Percentiles rank a stretch among this genome's conserved stretches.
Evolutionary conservation across 2,888 invertebrate species (phyloP).

Genomic region (Tethea ocularis): DNA sequence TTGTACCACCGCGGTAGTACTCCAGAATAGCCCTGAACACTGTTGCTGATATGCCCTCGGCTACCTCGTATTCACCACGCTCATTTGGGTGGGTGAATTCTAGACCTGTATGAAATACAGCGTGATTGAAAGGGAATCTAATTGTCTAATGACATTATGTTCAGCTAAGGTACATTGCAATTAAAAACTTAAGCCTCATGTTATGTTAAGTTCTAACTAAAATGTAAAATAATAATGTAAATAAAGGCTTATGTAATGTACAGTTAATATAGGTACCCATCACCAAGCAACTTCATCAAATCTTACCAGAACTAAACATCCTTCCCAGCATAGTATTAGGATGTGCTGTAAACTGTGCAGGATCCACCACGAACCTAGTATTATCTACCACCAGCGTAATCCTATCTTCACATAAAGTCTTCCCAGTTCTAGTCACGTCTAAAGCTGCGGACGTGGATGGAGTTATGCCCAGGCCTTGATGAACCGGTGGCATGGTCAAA

Average conservation of each 20-base stretch:
- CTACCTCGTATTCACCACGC: conserved; percentile 97
- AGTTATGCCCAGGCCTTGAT: conserved; percentile 28
- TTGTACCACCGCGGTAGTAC: conserved; percentile 95
- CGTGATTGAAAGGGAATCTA: too few species aligned
- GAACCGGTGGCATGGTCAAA: conserved; percentile 31
- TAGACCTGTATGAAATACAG: conserved; percentile 78
- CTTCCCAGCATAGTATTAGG: conserved; percentile 99
- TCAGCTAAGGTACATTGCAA: too few species aligned
- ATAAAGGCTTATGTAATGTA: too few species aligned
- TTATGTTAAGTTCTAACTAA: too few species aligned
- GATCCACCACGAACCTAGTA: conserved; percentile 94
- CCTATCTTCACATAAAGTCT: conserved; percentile 86
- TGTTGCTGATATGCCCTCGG: conserved; percentile 97
- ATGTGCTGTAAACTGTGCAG: conserved; percentile 95
- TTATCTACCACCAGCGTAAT: conserved; percentile 98
- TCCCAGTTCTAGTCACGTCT: conserved; percentile 63
- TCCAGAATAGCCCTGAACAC: conserved; percentile 98
- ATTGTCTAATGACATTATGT: too few species aligned
- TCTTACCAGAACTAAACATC: conserved; percentile 95
- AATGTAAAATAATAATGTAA: too few species aligned
- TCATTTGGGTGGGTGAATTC: conserved; percentile 98
- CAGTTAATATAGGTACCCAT: too few species aligned
- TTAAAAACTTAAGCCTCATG: too few species aligned
- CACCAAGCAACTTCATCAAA: too few species aligned
- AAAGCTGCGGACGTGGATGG: conserved; percentile 68